phyloP scores from a whole-genome alignment of 2,113 vertebrate genomes.

The Lophotis ruficrista region DNA sequence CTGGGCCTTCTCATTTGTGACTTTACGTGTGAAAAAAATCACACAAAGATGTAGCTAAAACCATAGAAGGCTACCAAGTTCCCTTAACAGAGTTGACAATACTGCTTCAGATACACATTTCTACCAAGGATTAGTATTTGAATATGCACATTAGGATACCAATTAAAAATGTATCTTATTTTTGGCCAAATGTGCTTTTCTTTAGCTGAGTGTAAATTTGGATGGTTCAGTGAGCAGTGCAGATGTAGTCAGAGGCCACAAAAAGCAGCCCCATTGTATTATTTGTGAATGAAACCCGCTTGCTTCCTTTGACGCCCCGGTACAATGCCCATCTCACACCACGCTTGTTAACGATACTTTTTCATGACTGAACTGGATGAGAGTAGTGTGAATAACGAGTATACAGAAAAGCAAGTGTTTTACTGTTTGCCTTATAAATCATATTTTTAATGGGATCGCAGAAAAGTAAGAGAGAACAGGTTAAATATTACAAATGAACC shows the following conservation, averaged over 20 bases:
- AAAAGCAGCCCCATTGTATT: neutral
- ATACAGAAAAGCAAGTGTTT: neutral
- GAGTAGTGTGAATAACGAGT: neutral
- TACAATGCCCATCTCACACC: neutral
- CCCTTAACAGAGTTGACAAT: neutral
- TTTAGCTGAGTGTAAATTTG: neutral
- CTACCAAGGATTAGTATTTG: neutral
- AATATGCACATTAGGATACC: neutral
- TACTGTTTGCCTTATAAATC: neutral
- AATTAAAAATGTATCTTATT: conserved; percentile 15
- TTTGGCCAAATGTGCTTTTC: conserved; percentile 18
- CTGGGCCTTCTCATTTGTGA: neutral
- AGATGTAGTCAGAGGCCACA: conserved; percentile 6
- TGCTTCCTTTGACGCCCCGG: neutral
- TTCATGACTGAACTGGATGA: neutral
- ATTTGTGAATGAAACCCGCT: neutral
- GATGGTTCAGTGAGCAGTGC: conserved; percentile 25
- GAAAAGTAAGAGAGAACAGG: neutral
- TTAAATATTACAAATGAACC: neutral
- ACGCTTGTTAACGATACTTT: neutral
- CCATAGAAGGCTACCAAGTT: neutral
- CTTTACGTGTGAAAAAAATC: neutral
- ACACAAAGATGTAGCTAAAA: neutral
- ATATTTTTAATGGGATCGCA: neutral
- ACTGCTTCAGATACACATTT: neutral